Conservation (phyloP, 1,140 invertebrate genomes). For the Drosophila kikkawai region DNA sequence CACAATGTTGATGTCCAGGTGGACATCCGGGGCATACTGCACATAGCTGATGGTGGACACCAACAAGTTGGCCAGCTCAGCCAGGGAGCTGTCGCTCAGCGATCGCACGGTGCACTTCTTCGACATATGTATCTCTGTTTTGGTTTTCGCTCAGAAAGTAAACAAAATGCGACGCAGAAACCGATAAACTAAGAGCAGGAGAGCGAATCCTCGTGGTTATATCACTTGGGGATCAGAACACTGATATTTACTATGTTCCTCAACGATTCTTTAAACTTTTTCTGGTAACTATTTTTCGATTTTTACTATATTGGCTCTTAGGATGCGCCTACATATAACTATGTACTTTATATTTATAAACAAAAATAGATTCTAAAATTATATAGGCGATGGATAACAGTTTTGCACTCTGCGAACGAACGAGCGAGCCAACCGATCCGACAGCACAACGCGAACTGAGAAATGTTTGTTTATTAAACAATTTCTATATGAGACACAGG, state of each 20-base stretch:
- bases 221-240: slow-evolving; percentile 42
- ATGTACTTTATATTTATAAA: slow-evolving; percentile 29
- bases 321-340: background rate
- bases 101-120: slow-evolving; percentile 78
- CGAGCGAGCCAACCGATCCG: slow-evolving; percentile 25
- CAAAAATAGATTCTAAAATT: slow-evolving; percentile 70
- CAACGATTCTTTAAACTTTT: background rate
- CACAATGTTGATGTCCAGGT: slow-evolving; percentile 86
- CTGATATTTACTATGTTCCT: background rate
- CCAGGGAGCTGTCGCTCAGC: slow-evolving; percentile 76
- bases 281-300: background rate
- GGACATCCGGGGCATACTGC: slow-evolving; percentile 85
- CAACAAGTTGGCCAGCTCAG: slow-evolving; percentile 77
- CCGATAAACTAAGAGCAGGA: slow-evolving; percentile 5
- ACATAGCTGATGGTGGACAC: slow-evolving; percentile 82
- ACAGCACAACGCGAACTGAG: slow-evolving; percentile 56
- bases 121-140: slow-evolving; percentile 62
- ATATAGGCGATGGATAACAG: slow-evolving; percentile 51
- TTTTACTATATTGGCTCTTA: background rate
- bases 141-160: slow-evolving; percentile 50
- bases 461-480: slow-evolving; percentile 22
- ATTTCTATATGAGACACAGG: background rate
- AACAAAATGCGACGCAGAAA: slow-evolving; percentile 71
- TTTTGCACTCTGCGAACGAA: slow-evolving; percentile 32
- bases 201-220: slow-evolving; percentile 44